phyloP scores from a whole-genome alignment of 1,140 invertebrate species.

The Leptestheria dahalacensis region DNA sequence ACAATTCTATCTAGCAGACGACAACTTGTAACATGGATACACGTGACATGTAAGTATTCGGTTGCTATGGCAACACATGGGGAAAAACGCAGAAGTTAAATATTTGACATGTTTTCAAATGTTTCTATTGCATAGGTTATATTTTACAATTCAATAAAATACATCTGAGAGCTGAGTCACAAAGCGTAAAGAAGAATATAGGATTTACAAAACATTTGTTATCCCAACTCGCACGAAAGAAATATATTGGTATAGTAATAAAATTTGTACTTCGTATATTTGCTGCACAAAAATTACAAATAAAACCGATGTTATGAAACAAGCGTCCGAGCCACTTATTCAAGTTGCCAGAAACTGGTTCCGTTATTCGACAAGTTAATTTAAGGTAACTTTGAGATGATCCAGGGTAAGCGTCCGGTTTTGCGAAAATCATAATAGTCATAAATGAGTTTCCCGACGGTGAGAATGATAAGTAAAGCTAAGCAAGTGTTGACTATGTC shows the following conservation, averaged over 20 bases:
- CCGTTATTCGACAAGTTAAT: no score
- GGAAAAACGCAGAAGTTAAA: neutral
- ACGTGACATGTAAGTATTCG: no score
- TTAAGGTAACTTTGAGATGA: slow-evolving; percentile 50
- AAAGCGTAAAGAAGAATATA: no score
- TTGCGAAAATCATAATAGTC: slow-evolving; percentile 66
- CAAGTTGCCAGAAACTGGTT: no score
- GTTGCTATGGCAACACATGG: neutral
- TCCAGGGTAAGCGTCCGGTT: slow-evolving; percentile 61
- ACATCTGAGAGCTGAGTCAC: no score
- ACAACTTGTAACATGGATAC: neutral
- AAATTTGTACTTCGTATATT: neutral
- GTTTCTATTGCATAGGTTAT: neutral
- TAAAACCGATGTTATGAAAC: neutral
- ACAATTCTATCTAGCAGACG: neutral
- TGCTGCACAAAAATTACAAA: no score
- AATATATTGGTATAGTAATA: neutral
- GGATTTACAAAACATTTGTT: no score
- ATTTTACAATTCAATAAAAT: no score
- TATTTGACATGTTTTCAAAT: neutral
- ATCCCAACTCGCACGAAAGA: no score
- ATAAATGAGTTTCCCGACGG: slow-evolving; percentile 55
- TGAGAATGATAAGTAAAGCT: slow-evolving; percentile 44
- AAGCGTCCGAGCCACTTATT: no score
- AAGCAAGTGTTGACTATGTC: slow-evolving; percentile 56